Evolutionary conservation across 2,797 vertebrate genomes (phyloP).

Genomic region (Typhlichthys eigenmanni): DNA sequence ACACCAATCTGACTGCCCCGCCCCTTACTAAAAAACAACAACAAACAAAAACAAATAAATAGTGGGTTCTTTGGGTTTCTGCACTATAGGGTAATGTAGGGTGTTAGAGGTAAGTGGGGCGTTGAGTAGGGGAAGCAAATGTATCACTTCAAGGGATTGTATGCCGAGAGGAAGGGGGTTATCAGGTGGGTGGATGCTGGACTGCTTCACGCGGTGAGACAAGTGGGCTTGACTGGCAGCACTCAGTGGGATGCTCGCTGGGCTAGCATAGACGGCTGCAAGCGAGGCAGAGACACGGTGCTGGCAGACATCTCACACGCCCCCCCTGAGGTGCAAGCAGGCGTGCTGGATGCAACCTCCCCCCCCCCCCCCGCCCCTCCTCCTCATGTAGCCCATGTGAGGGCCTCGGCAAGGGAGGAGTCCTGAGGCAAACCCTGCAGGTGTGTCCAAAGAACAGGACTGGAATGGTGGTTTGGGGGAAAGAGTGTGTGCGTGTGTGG

Average conservation of each 20-base stretch:
- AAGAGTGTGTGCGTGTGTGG: constrained; percentile 11
- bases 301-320: constrained; percentile 57
- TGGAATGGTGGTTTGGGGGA: constrained; percentile 6
- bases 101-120: constrained; percentile 66
- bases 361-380: too few species aligned
- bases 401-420: constrained; percentile 60
- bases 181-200: constrained; percentile 79
- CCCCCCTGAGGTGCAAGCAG: constrained; percentile 66
- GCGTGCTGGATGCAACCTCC: constrained; percentile 64
- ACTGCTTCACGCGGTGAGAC: constrained; percentile 77
- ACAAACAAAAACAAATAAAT: constrained; percentile 66
- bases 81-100: constrained; percentile 47
- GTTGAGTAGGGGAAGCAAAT: constrained; percentile 68
- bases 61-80: constrained; percentile 27
- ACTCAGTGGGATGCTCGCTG: constrained; percentile 69
- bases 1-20: too few species aligned
- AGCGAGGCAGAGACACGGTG: constrained; percentile 45
- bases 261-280: constrained; percentile 53
- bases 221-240: constrained; percentile 78
- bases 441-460: constrained; percentile 51
- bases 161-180: constrained; percentile 52
- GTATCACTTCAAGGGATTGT: constrained; percentile 80
- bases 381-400: constrained; percentile 3
- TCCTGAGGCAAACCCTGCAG: constrained; percentile 45
- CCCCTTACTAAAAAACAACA: too few species aligned